Conservation (phyloP, 1,140 invertebrate species). For the Drosophila ogumai region DNA sequence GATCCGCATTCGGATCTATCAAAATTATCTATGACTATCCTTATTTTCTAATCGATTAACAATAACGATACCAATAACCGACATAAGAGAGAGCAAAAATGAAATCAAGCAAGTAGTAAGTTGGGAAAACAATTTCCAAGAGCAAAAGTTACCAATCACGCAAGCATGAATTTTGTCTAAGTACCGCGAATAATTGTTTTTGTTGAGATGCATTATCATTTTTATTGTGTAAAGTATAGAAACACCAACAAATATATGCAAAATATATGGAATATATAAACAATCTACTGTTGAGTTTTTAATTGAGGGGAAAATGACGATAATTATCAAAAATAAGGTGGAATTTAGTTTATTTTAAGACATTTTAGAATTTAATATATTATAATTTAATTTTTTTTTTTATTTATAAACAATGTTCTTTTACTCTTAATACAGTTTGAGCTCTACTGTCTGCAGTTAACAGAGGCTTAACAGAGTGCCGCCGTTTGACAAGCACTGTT, state of each 20-base stretch:
- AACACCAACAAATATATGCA: constrained; percentile 49
- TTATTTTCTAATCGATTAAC: constrained; percentile 49
- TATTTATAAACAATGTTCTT: not conserved
- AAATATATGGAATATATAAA: constrained; percentile 54
- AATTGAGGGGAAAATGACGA: not conserved
- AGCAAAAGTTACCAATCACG: constrained; percentile 48
- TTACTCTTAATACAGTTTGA: not conserved
- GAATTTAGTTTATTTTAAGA: not conserved
- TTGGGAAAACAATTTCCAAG: constrained; percentile 39
- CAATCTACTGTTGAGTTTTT: not conserved
- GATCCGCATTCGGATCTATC: constrained; percentile 39
- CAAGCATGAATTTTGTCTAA: constrained; percentile 48
- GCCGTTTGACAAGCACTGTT: not conserved
- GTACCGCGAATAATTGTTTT: constrained; percentile 51
- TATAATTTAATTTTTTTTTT: not conserved
- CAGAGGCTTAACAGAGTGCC: not conserved
- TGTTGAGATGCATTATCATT: constrained; percentile 53
- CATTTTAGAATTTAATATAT: not conserved
- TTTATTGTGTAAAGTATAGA: constrained; percentile 52
- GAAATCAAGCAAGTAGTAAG: constrained; percentile 27
- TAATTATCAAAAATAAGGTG: not conserved
- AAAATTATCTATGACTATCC: constrained; percentile 51
- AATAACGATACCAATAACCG: constrained; percentile 37
- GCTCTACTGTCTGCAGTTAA: not conserved
- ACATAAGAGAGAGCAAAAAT: constrained; percentile 29